Evolutionary conservation across 2,113 vertebrate genomes (phyloP).

Genomic region (Trichechus manatus): DNA sequence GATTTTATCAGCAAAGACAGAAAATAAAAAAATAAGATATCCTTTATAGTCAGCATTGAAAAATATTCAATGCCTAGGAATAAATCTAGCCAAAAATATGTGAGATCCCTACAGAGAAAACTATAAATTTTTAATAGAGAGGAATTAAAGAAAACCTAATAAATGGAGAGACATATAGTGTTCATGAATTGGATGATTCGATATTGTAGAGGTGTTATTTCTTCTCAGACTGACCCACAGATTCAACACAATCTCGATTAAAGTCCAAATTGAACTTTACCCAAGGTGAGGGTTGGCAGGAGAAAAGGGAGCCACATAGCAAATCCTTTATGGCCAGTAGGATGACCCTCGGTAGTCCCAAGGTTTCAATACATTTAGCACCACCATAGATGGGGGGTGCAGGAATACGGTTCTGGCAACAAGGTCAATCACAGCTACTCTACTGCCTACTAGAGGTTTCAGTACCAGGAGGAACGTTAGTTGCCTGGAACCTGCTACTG

Average conservation of each 20-base stretch:
- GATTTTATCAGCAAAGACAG: not conserved
- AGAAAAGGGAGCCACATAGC: not conserved
- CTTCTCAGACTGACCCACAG: not conserved
- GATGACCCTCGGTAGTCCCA: not conserved
- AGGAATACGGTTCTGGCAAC: not conserved
- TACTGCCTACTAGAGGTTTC: not conserved
- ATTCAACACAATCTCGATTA: not conserved
- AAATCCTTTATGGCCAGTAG: too few relatives aligned
- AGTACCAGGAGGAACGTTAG: too few relatives aligned
- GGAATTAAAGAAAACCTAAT: conserved; percentile 23
- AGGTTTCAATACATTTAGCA: not conserved
- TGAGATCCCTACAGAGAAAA: conserved; percentile 37
- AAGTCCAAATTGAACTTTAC: not conserved
- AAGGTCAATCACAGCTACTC: not conserved
- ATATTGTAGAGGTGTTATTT: not conserved
- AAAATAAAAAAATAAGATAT: not conserved
- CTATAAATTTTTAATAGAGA: not conserved
- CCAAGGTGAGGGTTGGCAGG: not conserved
- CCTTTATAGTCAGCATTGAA: not conserved
- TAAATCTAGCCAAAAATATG: conserved; percentile 7
- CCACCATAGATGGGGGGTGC: not conserved
- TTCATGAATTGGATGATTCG: not conserved
- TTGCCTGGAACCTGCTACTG: not conserved
- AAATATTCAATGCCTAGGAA: not conserved
- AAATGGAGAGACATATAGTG: not conserved